Percentiles rank a stretch among this genome's conserved stretches.
phyloP scores from a whole-genome alignment of 2,888 invertebrate species.

The Xestoiulus laeticollis region DNA sequence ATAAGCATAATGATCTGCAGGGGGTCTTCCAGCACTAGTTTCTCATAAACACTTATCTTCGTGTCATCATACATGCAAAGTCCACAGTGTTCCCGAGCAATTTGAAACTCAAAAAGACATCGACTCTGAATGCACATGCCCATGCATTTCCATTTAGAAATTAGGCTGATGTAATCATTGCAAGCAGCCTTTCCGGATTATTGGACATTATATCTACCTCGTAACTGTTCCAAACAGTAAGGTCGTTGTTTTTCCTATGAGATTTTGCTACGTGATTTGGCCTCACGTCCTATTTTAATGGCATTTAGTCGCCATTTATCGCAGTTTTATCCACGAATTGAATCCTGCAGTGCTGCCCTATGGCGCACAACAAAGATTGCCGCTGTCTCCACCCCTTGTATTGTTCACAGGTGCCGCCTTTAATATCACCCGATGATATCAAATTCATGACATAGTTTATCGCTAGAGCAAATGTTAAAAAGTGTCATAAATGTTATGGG shows the following conservation, averaged over 20 bases:
- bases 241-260: background rate
- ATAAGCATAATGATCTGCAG: background rate
- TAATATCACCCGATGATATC: conserved; percentile 50
- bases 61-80: no score
- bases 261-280: background rate
- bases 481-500: conserved; percentile 46
- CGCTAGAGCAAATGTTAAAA: conserved; percentile 49
- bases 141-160: background rate
- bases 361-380: conserved; percentile 45
- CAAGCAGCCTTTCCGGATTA: background rate
- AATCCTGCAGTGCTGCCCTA: background rate
- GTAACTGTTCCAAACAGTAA: background rate
- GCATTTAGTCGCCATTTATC: conserved; percentile 25
- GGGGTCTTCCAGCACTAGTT: no score
- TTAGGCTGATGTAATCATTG: background rate
- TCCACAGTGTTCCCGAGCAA: background rate
- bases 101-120: background rate
- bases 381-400: conserved; percentile 47
- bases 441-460: conserved; percentile 49
- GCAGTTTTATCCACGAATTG: background rate
- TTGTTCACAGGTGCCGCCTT: conserved; percentile 48
- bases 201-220: background rate
- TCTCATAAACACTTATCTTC: no score
- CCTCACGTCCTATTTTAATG: background rate
- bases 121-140: background rate